Evolutionary conservation across 2,888 invertebrate species (phyloP).

Genomic region (Diloba caeruleocephala): DNA sequence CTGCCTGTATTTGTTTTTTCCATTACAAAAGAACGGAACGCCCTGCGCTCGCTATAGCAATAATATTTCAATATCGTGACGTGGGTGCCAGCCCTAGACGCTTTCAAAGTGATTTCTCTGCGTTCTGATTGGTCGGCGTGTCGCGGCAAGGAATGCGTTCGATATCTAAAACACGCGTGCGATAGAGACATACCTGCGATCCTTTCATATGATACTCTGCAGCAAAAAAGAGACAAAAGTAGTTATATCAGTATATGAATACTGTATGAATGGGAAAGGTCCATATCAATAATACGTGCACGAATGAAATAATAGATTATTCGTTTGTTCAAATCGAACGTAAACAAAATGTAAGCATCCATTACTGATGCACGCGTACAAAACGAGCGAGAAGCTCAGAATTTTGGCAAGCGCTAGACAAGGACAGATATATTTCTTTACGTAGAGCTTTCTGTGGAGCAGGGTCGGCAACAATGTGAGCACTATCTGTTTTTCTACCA

Average conservation of each 20-base stretch:
- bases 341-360: conserved; percentile 88
- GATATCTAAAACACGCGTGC: conserved; percentile 65
- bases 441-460: conserved; percentile 45
- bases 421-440: conserved; percentile 66
- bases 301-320: conserved; percentile 90
- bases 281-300: conserved; percentile 88
- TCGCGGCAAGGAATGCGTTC: conserved; percentile 62
- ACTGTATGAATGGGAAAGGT: conserved; percentile 83
- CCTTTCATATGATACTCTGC: background rate
- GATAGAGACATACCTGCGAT: conserved; percentile 64
- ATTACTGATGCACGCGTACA: conserved; percentile 79
- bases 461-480: conserved; percentile 61
- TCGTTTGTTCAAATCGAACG: conserved; percentile 88
- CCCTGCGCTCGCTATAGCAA: conserved; percentile 77
- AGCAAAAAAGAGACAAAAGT: conserved; percentile 66
- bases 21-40: conserved; percentile 85
- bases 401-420: conserved; percentile 54
- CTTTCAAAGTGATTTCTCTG: conserved; percentile 79
- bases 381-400: conserved; percentile 55
- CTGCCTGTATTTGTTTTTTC: conserved; percentile 84
- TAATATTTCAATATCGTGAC: conserved; percentile 86
- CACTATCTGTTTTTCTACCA: conserved; percentile 85
- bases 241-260: conserved; percentile 73
- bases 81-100: conserved; percentile 74
- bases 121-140: conserved; percentile 73